Evolutionary conservation across 2,797 vertebrate species (phyloP).

Genomic region (Acanthurus lineatus): DNA sequence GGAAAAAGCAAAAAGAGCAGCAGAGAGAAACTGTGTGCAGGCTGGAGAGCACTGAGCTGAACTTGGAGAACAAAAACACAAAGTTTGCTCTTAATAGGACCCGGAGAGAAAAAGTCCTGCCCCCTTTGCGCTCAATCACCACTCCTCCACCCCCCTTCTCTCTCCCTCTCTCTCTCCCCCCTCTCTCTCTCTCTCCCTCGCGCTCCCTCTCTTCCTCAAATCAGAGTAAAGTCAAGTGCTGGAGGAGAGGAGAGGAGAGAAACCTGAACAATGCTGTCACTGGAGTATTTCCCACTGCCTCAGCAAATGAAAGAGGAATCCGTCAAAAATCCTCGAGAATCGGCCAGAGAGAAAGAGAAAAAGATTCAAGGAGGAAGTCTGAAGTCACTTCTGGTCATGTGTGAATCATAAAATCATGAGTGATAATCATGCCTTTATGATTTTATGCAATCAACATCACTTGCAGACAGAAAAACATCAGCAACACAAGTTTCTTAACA

Average conservation of each 20-base stretch:
- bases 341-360: neutral
- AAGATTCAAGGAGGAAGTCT: neutral
- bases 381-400: neutral
- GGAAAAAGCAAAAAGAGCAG: conserved; percentile 9
- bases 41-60: conserved; percentile 77
- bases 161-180: conserved; percentile 28
- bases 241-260: conserved; percentile 67
- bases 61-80: conserved; percentile 88
- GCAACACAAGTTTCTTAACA: conserved; percentile 14
- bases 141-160: conserved; percentile 65
- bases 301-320: conserved; percentile 11
- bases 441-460: neutral
- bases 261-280: conserved; percentile 62
- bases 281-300: conserved; percentile 41
- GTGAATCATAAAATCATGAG: neutral
- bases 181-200: conserved; percentile 27
- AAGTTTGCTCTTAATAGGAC: conserved; percentile 89
- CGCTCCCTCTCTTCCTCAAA: conserved; percentile 63
- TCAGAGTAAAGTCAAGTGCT: conserved; percentile 75
- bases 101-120: conserved; percentile 84
- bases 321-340: neutral
- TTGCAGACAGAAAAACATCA: conserved; percentile 4
- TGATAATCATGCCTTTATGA: neutral
- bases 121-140: conserved; percentile 84
- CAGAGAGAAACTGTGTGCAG: conserved; percentile 45